Conservation (phyloP, 2,888 invertebrate genomes). For the Furcula furcula region DNA sequence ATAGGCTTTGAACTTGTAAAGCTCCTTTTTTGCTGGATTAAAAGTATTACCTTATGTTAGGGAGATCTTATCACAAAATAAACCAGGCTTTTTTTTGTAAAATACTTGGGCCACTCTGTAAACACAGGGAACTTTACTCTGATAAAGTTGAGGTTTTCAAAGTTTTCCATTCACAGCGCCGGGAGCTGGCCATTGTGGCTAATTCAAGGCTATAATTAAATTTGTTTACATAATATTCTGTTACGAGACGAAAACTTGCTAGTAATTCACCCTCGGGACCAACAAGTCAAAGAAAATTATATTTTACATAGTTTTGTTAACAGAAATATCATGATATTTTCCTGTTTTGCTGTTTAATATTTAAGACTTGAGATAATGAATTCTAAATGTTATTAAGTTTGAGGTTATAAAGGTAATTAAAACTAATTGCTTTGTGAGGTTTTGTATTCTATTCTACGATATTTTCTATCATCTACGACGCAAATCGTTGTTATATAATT, state of each 20-base stretch:
- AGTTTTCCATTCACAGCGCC: slow-evolving; percentile 66
- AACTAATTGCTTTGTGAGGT: too few species aligned
- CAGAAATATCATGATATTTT: slow-evolving; percentile 17
- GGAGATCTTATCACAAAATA: slow-evolving; percentile 42
- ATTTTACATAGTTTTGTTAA: slow-evolving; percentile 25
- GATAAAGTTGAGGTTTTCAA: slow-evolving; percentile 65
- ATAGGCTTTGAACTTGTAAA: too few species aligned
- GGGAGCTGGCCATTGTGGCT: slow-evolving; percentile 68
- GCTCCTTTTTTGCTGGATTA: too few species aligned
- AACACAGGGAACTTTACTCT: slow-evolving; percentile 50
- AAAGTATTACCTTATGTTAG: too few species aligned
- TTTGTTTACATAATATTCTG: slow-evolving; percentile 72
- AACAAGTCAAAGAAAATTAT: slow-evolving; percentile 25
- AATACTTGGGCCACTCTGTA: slow-evolving; percentile 54
- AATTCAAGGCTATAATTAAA: slow-evolving; percentile 76
- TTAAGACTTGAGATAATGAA: slow-evolving; percentile 4
- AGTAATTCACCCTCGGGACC: slow-evolving; percentile 35
- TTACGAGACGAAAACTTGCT: slow-evolving; percentile 55
- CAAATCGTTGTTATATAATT: too few species aligned
- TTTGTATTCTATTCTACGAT: too few species aligned
- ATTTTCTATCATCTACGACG: too few species aligned
- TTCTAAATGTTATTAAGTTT: neutral
- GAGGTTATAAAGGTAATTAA: too few species aligned
- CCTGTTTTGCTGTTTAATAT: slow-evolving; percentile 10
- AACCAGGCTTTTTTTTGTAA: slow-evolving; percentile 47